Evolutionary conservation across 2,113 vertebrate genomes (phyloP).

Genomic region (Peromyscus leucopus): DNA sequence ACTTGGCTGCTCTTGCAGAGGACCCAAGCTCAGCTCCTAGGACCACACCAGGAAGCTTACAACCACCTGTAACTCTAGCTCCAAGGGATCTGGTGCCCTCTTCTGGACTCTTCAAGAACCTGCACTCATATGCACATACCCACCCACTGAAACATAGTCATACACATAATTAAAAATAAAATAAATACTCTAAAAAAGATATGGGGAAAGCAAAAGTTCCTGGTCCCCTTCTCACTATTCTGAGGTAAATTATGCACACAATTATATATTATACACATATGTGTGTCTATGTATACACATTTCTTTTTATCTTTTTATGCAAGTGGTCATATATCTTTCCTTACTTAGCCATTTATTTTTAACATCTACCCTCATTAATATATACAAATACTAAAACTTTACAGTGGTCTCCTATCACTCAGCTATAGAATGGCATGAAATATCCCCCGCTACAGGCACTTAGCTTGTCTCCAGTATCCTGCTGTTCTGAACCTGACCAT

Average conservation of each 20-base stretch:
- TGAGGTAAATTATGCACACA: not conserved
- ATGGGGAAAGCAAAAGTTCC: not conserved
- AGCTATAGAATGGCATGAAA: not conserved
- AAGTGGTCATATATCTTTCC: not conserved
- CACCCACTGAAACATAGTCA: not conserved
- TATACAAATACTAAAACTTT: not conserved
- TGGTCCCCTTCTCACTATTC: not conserved
- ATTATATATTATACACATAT: not conserved
- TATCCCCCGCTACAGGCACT: not conserved
- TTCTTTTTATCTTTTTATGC: not conserved
- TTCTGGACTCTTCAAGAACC: not conserved
- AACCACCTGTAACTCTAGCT: not conserved
- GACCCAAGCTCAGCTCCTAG: not conserved
- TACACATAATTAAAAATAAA: not conserved
- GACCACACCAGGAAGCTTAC: not conserved
- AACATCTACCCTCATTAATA: not conserved
- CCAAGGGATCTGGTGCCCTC: not conserved
- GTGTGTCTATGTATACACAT: not conserved
- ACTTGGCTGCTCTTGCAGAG: not conserved
- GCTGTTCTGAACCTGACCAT: not conserved
- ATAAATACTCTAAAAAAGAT: not conserved
- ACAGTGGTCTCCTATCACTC: not conserved
- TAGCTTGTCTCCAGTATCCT: not conserved
- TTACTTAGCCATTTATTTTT: constrained; percentile 9
- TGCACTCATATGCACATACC: not conserved